Evolutionary conservation across 2,888 invertebrate species (phyloP).

Genomic region (Lithophane socia): DNA sequence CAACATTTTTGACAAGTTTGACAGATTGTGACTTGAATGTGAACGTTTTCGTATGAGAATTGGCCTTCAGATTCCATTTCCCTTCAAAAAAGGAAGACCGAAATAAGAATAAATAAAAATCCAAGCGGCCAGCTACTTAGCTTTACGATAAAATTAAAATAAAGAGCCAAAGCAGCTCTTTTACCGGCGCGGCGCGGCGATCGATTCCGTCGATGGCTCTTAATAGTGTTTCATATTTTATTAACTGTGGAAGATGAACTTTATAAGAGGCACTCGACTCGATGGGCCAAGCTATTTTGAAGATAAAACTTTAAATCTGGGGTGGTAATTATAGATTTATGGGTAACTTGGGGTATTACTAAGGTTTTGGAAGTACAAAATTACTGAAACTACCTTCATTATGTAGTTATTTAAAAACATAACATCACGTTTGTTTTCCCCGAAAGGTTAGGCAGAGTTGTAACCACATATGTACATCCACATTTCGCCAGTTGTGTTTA

Average conservation of each 20-base stretch:
- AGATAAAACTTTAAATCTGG: conserved; percentile 24
- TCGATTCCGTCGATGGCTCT: conserved; percentile 30
- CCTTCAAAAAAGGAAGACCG: not conserved
- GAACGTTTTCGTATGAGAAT: too few relatives aligned
- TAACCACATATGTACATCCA: too few relatives aligned
- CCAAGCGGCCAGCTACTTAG: not conserved
- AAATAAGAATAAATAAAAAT: not conserved
- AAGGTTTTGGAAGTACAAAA: not conserved
- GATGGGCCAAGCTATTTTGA: conserved; percentile 36
- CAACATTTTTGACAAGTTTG: too few relatives aligned
- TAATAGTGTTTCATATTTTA: conserved; percentile 38
- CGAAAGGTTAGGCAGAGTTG: too few relatives aligned
- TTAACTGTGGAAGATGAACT: conserved; percentile 34
- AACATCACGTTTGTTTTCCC: too few relatives aligned
- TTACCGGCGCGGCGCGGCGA: not conserved
- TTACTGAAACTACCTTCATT: too few relatives aligned
- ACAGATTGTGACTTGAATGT: too few relatives aligned
- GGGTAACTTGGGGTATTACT: not conserved
- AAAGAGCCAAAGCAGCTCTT: conserved; percentile 12
- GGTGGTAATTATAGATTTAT: conserved; percentile 24
- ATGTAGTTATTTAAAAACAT: too few relatives aligned
- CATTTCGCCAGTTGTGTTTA: not conserved
- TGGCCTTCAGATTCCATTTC: not conserved
- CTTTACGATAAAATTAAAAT: conserved; percentile 37
- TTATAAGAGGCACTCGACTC: conserved; percentile 37